Conservation (phyloP, 2,113 vertebrate species). For the Chionomys nivalis region DNA sequence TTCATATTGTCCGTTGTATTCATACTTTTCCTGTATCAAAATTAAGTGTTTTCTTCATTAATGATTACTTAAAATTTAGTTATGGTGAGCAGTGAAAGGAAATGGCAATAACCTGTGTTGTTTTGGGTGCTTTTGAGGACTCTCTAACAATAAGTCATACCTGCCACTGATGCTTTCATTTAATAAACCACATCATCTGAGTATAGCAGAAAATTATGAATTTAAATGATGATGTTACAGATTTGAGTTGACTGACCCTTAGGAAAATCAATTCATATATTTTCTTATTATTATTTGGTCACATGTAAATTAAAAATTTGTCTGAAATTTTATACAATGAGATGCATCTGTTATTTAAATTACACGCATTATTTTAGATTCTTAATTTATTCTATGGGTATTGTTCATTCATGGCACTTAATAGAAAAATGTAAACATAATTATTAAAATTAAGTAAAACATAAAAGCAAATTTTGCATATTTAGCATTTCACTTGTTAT, state of each 20-base stretch:
- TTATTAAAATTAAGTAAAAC: neutral
- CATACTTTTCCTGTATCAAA: neutral
- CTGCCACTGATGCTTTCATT: neutral
- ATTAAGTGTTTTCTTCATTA: neutral
- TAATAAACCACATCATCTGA: neutral
- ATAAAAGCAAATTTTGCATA: neutral
- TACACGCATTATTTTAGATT: neutral
- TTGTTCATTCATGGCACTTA: neutral
- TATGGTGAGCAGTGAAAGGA: neutral
- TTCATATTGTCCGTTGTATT: neutral
- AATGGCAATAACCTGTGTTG: neutral
- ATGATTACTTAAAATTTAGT: neutral
- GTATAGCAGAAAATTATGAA: neutral
- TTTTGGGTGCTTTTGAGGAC: neutral
- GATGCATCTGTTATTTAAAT: neutral
- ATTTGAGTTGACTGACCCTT: neutral
- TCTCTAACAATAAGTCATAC: neutral
- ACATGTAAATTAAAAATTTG: constrained; percentile 7
- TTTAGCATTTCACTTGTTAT: neutral
- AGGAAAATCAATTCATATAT: neutral
- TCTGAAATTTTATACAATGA: neutral
- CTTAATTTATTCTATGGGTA: neutral
- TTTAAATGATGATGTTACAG: neutral
- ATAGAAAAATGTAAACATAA: neutral
- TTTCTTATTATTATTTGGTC: neutral